These are phyloP conservation scores for Trachythela sp. DNA, from an alignment of 64 coral and sea anemone genomes.

Conservation along the genomic window DNA sequence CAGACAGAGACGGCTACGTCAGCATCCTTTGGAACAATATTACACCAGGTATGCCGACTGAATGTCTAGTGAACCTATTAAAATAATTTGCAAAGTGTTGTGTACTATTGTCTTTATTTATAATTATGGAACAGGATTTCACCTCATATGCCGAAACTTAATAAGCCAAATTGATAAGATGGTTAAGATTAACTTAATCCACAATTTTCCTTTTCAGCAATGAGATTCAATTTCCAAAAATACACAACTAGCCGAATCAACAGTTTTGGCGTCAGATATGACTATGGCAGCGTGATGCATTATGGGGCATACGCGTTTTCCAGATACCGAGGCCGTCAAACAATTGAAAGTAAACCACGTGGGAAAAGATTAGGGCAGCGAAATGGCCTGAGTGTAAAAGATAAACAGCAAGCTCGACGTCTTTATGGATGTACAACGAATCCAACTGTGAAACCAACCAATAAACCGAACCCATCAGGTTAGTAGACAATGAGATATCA, in stretches of 20 bases:
- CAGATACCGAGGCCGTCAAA: not conserved
- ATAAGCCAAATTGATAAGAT: too few species aligned
- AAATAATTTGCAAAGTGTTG: too few species aligned
- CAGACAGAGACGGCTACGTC: not conserved
- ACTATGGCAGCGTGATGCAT: conserved; percentile 46
- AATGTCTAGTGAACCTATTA: not conserved
- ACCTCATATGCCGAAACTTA: too few species aligned
- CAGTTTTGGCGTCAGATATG: conserved; percentile 12
- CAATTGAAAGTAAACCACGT: conserved; percentile 9
- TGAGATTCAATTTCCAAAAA: not conserved
- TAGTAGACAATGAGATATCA: too few species aligned
- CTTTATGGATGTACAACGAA: not conserved
- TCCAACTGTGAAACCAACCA: not conserved
- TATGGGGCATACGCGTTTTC: not conserved
- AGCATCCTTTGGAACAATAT: not conserved
- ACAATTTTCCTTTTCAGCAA: not conserved
- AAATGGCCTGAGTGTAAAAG: not conserved
- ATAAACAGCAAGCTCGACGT: not conserved
- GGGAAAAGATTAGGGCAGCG: not conserved
- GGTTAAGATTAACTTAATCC: too few species aligned
- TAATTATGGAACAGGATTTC: too few species aligned
- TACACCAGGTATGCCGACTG: not conserved
- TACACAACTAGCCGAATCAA: not conserved
- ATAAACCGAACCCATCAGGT: not conserved
- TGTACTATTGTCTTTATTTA: too few species aligned